These are phyloP conservation scores for Eclectus roratus DNA, from an alignment of 2,113 vertebrate species.

Conservation along the genomic window DNA sequence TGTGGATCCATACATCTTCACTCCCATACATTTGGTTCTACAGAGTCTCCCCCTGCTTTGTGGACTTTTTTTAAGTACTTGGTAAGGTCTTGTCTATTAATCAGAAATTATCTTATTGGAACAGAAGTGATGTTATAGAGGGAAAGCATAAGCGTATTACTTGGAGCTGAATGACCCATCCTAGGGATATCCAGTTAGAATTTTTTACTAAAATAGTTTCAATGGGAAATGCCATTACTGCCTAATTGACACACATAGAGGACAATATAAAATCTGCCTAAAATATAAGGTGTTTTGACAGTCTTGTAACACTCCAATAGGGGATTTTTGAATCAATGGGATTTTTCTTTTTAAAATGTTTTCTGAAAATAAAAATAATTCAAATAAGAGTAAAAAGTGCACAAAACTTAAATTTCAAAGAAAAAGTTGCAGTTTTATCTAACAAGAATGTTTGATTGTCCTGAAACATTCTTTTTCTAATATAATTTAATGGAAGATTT, in stretches of 20 bases:
- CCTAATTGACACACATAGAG: background rate
- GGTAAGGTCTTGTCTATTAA: background rate
- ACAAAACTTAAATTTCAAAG: background rate
- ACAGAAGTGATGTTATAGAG: background rate
- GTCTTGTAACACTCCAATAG: background rate
- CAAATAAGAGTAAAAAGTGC: background rate
- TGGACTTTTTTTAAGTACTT: background rate
- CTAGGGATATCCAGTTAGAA: background rate
- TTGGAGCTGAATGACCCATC: background rate
- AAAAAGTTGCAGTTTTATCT: background rate
- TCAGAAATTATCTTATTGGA: background rate
- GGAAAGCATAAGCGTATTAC: background rate
- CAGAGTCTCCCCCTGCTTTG: rapidly evolving
- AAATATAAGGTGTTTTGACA: background rate
- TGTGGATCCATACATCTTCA: background rate
- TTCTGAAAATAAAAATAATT: background rate
- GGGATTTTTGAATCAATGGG: background rate
- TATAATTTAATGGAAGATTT: background rate
- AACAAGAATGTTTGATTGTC: background rate
- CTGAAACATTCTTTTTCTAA: background rate
- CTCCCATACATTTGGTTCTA: background rate
- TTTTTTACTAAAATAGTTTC: background rate
- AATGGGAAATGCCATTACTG: background rate
- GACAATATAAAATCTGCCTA: background rate
- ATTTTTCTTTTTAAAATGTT: background rate